Evolutionary conservation across 1,140 invertebrate genomes (phyloP).

Genomic region (Trissolcus basalis): DNA sequence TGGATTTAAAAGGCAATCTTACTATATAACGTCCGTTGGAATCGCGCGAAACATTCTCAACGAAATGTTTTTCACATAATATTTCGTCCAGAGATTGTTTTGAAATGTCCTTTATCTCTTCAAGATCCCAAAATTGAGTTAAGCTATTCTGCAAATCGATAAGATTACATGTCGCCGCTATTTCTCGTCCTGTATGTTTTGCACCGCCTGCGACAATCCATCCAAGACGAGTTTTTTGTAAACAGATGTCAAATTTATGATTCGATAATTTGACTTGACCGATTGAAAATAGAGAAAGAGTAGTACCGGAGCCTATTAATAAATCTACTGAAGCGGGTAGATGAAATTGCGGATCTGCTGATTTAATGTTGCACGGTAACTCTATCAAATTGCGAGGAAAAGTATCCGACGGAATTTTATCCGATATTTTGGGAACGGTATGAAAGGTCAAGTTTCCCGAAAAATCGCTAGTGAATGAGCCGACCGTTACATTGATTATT

Average conservation of each 20-base stretch:
- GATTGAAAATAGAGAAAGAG: not conserved
- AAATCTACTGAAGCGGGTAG: not conserved
- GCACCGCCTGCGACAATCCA: constrained; percentile 20
- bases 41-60: constrained; percentile 11
- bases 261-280: not conserved
- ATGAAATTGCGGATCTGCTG: not conserved
- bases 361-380: not conserved
- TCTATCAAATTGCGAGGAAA: constrained; percentile 1
- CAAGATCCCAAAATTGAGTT: constrained; percentile 20
- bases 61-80: constrained; percentile 15
- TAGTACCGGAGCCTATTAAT: not conserved
- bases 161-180: constrained; percentile 6
- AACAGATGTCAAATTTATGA: not conserved
- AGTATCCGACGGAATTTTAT: not conserved
- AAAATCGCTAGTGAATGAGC: not conserved
- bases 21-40: constrained; percentile 63
- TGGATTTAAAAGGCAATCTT: constrained; percentile 58
- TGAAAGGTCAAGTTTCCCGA: not conserved
- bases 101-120: constrained; percentile 13
- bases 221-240: constrained; percentile 33
- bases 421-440: constrained; percentile 5
- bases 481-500: not conserved
- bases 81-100: constrained; percentile 14
- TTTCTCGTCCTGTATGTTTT: not conserved
- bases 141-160: not conserved